Base-by-base conservation (phyloP, 2,113 vertebrate genomes). In the Mesembrinibis cayennensis region DNA sequence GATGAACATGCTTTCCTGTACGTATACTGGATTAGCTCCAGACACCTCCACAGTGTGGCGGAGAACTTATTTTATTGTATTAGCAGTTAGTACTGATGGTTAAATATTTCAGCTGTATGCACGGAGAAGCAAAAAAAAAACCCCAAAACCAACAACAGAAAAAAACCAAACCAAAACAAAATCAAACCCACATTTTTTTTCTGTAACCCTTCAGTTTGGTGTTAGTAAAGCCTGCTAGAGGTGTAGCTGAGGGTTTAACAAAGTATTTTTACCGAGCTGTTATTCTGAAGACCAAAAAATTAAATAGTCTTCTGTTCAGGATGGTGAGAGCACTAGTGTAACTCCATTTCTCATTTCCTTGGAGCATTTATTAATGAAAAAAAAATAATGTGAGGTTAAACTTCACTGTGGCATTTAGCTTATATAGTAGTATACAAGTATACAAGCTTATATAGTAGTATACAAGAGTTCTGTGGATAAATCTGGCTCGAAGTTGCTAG, bases 401-500 rank as follows among this genome's bases (percentile, higher is more conserved):
- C 36, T 78, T 87, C 87, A 50, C 53, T 77, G 47, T 30, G 16
- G 47, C 90, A 87, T 93, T 97, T 82, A 93, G 47, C 88, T 96
- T 72, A 91, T 74, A n/a, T n/a, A n/a, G n/a, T n/a, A n/a, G n/a
- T n/a, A n/a, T n/a, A n/a, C n/a, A n/a, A n/a, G n/a, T n/a, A n/a
- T n/a, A n/a, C n/a, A n/a, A n/a, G n/a, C n/a, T n/a, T n/a, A n/a
- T n/a, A n/a, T n/a, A n/a, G n/a, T n/a, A n/a, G 62, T 69, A 72
- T 81, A 65, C 74, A 88, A 88, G 76, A 70, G 16, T 85, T 93
- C 76, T 96, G 86, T 55, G 86, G 90, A 70, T 95, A 95, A 81
- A 93, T 72, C 85, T 97, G 89, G 50, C 79, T 92, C 77, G 86
- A 52, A 91, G 42, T 89, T 96, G 17, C 36, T 91, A 93, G 84